Conservation (phyloP, 2,113 vertebrate species). For the Salvelinus sp. region DNA sequence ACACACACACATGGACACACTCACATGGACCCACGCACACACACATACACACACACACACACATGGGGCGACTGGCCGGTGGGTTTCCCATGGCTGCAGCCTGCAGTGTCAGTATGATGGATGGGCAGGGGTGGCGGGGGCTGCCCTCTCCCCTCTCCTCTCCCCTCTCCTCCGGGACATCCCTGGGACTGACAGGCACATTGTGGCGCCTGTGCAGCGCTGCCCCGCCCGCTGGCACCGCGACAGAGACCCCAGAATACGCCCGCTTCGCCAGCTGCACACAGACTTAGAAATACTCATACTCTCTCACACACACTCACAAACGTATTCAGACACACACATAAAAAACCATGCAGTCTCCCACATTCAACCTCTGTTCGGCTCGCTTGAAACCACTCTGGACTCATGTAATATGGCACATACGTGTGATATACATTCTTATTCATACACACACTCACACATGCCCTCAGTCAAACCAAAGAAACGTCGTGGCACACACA, state of each 20-base stretch:
- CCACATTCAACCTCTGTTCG: too few relatives aligned
- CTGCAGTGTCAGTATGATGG: conserved; percentile 77
- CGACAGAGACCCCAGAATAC: conserved; percentile 51
- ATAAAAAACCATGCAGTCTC: too few relatives aligned
- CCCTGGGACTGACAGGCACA: conserved; percentile 70
- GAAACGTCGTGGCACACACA: background rate
- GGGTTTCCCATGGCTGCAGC: conserved; percentile 71
- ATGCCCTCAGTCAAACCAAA: too few relatives aligned
- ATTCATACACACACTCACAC: too few relatives aligned
- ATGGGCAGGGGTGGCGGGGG: conserved; percentile 73
- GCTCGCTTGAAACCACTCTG: too few relatives aligned
- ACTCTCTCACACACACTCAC: too few relatives aligned
- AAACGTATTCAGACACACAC: too few relatives aligned
- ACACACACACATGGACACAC: too few relatives aligned
- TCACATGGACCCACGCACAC: too few relatives aligned
- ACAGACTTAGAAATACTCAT: background rate
- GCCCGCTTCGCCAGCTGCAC: conserved; percentile 51
- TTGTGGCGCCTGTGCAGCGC: conserved; percentile 60
- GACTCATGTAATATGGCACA: too few relatives aligned
- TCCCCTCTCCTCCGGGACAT: conserved; percentile 71
- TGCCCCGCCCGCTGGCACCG: conserved; percentile 63
- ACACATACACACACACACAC: too few relatives aligned
- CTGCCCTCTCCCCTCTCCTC: conserved; percentile 70
- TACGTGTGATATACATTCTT: too few relatives aligned
- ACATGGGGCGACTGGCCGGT: conserved; percentile 57